phyloP scores from a whole-genome alignment of 1,140 invertebrate species.

The Sesamia nonagrioides region DNA sequence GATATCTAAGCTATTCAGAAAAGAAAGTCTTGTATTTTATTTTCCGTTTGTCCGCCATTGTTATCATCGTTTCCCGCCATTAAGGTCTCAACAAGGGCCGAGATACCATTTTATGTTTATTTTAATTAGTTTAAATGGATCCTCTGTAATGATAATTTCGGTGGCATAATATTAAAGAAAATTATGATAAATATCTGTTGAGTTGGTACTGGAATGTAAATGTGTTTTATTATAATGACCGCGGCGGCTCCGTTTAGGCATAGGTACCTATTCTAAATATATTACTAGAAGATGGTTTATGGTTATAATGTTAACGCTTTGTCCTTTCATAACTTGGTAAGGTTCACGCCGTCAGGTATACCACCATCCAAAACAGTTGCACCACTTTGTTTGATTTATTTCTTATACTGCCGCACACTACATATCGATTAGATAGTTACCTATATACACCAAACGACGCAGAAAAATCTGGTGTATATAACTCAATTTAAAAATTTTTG shows the following conservation, averaged over 20 bases:
- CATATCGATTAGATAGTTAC: too few relatives aligned
- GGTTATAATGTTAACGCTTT: neutral
- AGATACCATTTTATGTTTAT: slow-evolving; percentile 21
- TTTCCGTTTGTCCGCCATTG: neutral
- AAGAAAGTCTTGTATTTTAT: neutral
- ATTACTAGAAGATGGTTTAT: neutral
- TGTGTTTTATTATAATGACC: neutral
- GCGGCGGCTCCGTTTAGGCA: neutral
- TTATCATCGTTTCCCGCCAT: slow-evolving; percentile 9
- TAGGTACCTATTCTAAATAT: neutral
- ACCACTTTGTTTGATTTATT: too few relatives aligned
- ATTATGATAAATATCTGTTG: slow-evolving; percentile 32
- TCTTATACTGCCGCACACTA: too few relatives aligned
- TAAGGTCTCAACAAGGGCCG: neutral
- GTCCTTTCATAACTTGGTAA: too few relatives aligned
- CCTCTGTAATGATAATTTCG: slow-evolving; percentile 24
- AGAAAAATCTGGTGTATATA: too few relatives aligned
- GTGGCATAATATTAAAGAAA: neutral
- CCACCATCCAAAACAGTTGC: too few relatives aligned
- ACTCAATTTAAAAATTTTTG: too few relatives aligned
- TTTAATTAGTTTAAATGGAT: slow-evolving; percentile 32
- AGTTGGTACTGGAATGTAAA: neutral
- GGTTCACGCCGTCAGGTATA: too few relatives aligned
- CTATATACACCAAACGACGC: too few relatives aligned
- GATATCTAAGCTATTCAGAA: neutral